Conservation (phyloP, 2,113 vertebrate species). For the Monopterus albus region DNA sequence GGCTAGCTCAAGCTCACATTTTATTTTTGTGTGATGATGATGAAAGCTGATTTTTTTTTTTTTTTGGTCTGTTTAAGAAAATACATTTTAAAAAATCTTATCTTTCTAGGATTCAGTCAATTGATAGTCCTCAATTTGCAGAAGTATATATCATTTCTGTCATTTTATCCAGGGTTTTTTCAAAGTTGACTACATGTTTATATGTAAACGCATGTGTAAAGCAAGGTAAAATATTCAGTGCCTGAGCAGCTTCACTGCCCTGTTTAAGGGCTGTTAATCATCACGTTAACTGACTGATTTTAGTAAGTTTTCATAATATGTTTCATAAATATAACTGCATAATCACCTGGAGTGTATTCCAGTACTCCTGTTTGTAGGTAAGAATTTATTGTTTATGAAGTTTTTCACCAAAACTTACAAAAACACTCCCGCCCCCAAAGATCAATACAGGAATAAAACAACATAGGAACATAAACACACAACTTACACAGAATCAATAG, state of each 20-base stretch:
- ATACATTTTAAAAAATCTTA: background rate
- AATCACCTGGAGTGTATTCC: background rate
- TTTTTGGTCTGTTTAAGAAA: background rate
- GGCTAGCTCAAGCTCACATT: background rate
- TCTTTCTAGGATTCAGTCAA: background rate
- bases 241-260: background rate
- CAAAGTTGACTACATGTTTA: background rate
- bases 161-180: background rate
- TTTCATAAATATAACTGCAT: background rate
- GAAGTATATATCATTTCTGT: background rate
- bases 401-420: no score
- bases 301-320: background rate
- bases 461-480: no score
- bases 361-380: no score
- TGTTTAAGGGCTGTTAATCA: background rate
- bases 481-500: no score
- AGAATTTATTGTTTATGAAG: no score
- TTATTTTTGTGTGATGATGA: no score
- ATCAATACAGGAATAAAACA: no score
- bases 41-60: background rate
- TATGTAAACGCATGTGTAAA: conserved; percentile 22
- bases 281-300: background rate
- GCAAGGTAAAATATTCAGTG: background rate
- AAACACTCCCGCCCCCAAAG: no score
- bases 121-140: no score